These are phyloP conservation scores for Trinectes maculatus DNA, from an alignment of 2,113 vertebrate species.

Conservation along the genomic window DNA sequence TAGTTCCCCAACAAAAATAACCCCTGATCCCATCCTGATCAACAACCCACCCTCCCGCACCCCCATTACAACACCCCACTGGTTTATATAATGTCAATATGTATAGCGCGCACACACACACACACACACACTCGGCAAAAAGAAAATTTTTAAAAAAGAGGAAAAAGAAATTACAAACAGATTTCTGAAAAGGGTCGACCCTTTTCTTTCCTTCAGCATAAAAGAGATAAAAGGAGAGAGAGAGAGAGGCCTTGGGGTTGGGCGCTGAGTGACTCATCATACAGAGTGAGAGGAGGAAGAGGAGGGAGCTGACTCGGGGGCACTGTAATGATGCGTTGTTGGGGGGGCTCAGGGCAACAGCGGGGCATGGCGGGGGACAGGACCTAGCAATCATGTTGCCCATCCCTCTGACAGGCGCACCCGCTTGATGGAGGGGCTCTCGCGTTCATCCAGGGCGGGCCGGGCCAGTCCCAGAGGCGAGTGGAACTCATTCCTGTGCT, in stretches of 20 bases:
- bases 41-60: conserved; percentile 57
- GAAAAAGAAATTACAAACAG: conserved; percentile 73
- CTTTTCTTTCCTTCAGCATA: conserved; percentile 70
- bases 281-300: conserved; percentile 59
- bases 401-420: conserved; percentile 98
- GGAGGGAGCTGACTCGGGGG: conserved; percentile 53
- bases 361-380: conserved; percentile 47
- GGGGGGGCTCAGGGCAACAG: conserved; percentile 54
- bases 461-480: conserved; percentile 97
- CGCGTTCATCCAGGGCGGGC: conserved; percentile 93
- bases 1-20: conserved; percentile 86
- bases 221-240: conserved; percentile 65
- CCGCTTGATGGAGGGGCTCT: conserved; percentile 98
- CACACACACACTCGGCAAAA: conserved; percentile 92
- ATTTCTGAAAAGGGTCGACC: conserved; percentile 68
- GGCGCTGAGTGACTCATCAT: conserved; percentile 56
- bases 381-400: conserved; percentile 92
- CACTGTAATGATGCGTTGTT: conserved; percentile 51
- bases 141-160: conserved; percentile 70
- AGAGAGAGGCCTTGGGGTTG: conserved; percentile 54
- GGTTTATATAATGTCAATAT: conserved; percentile 88
- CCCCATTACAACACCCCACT: conserved; percentile 71
- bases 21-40: conserved; percentile 53
- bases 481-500: conserved; percentile 98
- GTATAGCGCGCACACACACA: conserved; percentile 90